phyloP scores from a whole-genome alignment of 2,888 invertebrate genomes.

The Limenitis camilla region DNA sequence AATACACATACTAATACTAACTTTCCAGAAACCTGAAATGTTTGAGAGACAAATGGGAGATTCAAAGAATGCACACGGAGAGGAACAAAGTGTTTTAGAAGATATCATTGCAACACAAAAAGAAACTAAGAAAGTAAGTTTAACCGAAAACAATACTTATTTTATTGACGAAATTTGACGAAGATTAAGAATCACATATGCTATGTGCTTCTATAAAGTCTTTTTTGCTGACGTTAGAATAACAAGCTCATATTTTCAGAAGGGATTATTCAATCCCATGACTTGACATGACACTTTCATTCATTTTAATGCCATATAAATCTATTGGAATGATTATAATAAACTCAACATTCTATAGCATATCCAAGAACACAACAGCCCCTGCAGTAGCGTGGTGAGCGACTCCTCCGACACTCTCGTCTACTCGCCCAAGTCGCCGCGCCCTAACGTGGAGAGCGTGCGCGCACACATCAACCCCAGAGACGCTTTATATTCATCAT shows the following conservation, averaged over 20 bases:
- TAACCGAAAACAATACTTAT: too few species aligned
- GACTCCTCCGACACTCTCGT: conserved; percentile 62
- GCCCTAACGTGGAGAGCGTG: conserved; percentile 5
- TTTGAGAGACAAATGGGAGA: conserved; percentile 63
- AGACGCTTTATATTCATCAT: conserved; percentile 52
- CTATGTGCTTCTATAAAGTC: too few species aligned
- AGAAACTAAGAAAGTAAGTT: conserved; percentile 44
- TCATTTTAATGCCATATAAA: too few species aligned
- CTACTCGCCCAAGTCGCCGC: conserved; percentile 35
- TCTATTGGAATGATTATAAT: too few species aligned
- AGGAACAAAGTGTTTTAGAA: conserved; percentile 33
- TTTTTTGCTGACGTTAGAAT: too few species aligned
- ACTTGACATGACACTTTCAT: too few species aligned
- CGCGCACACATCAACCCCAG: conserved; percentile 42
- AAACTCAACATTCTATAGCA: too few species aligned
- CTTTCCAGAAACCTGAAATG: conserved; percentile 53
- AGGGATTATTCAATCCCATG: too few species aligned
- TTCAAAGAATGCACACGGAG: conserved; percentile 38
- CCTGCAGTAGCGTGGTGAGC: conserved; percentile 44
- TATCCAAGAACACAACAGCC: conserved; percentile 16
- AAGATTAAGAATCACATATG: too few species aligned
- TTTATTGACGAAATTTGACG: too few species aligned
- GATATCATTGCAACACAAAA: conserved; percentile 37
- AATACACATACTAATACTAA: neutral
- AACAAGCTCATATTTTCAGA: too few species aligned